These are phyloP conservation scores for Drosophila baimaii DNA, from an alignment of 1,140 invertebrate species.

Conservation along the genomic window DNA sequence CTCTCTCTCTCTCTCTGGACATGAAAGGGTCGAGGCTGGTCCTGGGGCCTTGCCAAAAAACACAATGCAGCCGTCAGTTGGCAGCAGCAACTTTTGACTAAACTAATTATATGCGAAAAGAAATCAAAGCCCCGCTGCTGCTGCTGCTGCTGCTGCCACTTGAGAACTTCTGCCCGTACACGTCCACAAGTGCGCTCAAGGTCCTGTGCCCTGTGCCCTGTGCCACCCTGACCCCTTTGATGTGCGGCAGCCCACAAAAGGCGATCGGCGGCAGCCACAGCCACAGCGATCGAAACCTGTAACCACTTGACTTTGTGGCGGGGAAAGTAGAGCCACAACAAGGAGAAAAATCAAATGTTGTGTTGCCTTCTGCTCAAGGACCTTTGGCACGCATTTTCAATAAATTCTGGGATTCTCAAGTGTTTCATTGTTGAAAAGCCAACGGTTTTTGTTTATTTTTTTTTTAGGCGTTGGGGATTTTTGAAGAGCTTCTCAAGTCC, in stretches of 20 bases:
- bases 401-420: slow-evolving; percentile 39
- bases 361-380: slow-evolving; percentile 39
- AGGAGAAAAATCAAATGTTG: slow-evolving; percentile 13
- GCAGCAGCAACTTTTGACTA: slow-evolving; percentile 61
- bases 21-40: background rate
- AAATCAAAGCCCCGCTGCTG: slow-evolving; percentile 53
- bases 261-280: slow-evolving; percentile 52
- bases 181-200: slow-evolving; percentile 59
- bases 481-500: slow-evolving; percentile 14
- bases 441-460: slow-evolving; percentile 1
- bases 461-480: background rate
- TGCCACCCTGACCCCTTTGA: slow-evolving; percentile 31
- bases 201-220: slow-evolving; percentile 17
- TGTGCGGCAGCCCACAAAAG: slow-evolving; percentile 50
- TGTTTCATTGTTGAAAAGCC: slow-evolving; percentile 13
- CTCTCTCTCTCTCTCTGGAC: no score
- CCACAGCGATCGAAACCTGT: slow-evolving; percentile 28
- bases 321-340: background rate
- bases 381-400: slow-evolving; percentile 69
- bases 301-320: slow-evolving; percentile 30
- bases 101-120: slow-evolving; percentile 72
- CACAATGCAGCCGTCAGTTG: slow-evolving; percentile 37
- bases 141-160: slow-evolving; percentile 26
- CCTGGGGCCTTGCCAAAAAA: background rate
- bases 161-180: slow-evolving; percentile 65